Base-by-base conservation (phyloP, 2,797 vertebrate genomes). In the Myotis vivesi region DNA sequence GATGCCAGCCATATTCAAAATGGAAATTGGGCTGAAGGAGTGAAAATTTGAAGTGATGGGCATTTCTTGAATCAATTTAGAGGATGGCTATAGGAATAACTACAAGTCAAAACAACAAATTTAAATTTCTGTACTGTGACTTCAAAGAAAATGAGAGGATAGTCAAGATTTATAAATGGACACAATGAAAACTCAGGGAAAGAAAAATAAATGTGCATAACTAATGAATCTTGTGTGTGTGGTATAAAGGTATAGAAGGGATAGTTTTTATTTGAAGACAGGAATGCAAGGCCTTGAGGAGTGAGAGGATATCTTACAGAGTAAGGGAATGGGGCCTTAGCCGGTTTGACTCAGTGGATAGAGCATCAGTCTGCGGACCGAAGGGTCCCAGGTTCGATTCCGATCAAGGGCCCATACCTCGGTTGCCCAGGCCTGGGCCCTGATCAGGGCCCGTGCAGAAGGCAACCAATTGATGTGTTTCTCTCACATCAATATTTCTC, bases 91-190 rank as follows among this genome's bases (percentile, higher is more conserved):
- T 55, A 84, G 66, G 91, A 73, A 80, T 59, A 85, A 66, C 72
- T 88, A 6, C 55, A 85, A 85, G 36, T 92, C 49, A 73, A 22
- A 59, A 91, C 28, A 94, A 91, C 53, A 87, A n/a, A 83, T 84
- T 83, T 80, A 95, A 80, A 44, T 88, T 84, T 23, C 2, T 51
- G 0, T 84, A 20, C 64, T 79, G 1, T 88, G 72, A 79, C 33
- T 77, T 84, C 46, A 83, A 49, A 91, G 53, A 80, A 79, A 73
- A 51, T 73, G n/a, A n/a, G 64, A 64, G 36, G 25, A 33, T 79
- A 83, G 84, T 75, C 71, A 84, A n/a, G 82, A 53, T 66, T 83
- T 64, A 87, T 55, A 91, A 49, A 28, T 84, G 46, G 53, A 68
- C 72, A 36, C 13, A n/a, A 5, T 59, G 23, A 66, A 64, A 72